Evolutionary conservation across 2,888 invertebrate genomes (phyloP), one percentile per base, ranked within the genome.

Genomic region (Metacarcinus magister): DNA sequence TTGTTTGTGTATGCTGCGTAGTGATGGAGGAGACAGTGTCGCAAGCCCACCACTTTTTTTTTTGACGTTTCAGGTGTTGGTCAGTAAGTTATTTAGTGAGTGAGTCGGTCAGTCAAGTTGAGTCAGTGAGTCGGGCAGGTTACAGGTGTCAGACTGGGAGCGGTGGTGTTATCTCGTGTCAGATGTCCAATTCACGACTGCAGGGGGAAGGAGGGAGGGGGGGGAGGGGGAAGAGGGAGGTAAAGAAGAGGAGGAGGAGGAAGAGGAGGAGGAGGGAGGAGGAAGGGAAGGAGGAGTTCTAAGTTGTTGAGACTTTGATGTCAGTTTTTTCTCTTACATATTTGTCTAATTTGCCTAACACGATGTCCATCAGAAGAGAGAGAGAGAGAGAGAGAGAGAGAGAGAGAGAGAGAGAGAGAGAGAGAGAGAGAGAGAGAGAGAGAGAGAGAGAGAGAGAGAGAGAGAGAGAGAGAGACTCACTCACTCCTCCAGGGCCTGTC

Each of bases 351-450:
- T 82, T 82, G 32, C 82, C 28, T 32, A 4, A 28, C 28, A 28
- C 28, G 28, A 28, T 82, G 10, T 32, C 32, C 82, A 7, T 32
- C 19, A n/a, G 7, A 13, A 7, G 82, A 82, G 82, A 82, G 82
- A 82, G 82, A 82, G 82, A 82, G 82, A 82, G 82, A 82, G 82
- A 32, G 67, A 67, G 67, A 67, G 67, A 67, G 67, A n/a, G 32
- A 32, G 82, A 82, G 82, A 82, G 82, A 82, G 82, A 82, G 82
- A 82, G 82, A 82, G 82, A 82, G 82, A 32, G 54, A n/a, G 67
- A 67, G 67, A 67, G 67, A 67, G 67, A n/a, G 19, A 67, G 67
- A 67, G 60, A 75, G 75, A 75, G 75, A 75, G 75, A 75, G 75
- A 28, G 75, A 16, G 28, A 75, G 75, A 75, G 75, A 75, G 75